Evolutionary conservation across 2,888 invertebrate species (phyloP).

Genomic region (Andrena praecox): DNA sequence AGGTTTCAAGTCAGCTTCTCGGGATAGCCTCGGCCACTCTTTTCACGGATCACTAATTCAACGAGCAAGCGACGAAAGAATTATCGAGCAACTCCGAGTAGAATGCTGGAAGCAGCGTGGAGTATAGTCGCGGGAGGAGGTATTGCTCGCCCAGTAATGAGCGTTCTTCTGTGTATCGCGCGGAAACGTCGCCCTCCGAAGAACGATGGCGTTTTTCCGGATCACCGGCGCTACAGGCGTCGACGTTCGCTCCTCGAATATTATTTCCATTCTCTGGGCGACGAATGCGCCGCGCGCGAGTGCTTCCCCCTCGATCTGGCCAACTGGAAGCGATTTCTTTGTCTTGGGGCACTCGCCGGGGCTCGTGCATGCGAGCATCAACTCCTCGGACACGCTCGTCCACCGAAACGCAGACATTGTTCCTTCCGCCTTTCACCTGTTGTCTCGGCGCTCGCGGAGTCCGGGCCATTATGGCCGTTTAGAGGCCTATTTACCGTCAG

Average conservation of each 20-base stretch:
- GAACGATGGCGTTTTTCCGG: constrained; percentile 13
- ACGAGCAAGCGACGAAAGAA: background rate
- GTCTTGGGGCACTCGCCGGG: constrained; percentile 26
- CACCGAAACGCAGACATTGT: constrained; percentile 40
- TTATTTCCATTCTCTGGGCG: constrained; percentile 35
- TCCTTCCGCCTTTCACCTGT: constrained; percentile 33
- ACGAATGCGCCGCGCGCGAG: constrained; percentile 15
- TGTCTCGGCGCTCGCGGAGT: background rate
- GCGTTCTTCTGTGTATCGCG: background rate
- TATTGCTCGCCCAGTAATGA: constrained; percentile 8
- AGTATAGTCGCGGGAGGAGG: background rate
- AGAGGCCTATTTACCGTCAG: constrained; percentile 3
- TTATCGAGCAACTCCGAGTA: background rate
- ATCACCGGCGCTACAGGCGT: constrained; percentile 24
- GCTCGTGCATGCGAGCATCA: background rate
- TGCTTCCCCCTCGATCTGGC: constrained; percentile 22
- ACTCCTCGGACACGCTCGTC: constrained; percentile 20
- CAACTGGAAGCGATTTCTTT: constrained; percentile 51
- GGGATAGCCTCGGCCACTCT: background rate
- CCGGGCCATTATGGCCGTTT: constrained; percentile 16
- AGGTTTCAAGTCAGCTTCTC: background rate
- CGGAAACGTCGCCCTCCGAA: background rate
- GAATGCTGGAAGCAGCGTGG: background rate
- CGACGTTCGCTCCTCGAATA: constrained; percentile 12
- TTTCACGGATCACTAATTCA: background rate